Conservation (phyloP, 2,888 invertebrate genomes). For the Rhamnusium bicolor region DNA sequence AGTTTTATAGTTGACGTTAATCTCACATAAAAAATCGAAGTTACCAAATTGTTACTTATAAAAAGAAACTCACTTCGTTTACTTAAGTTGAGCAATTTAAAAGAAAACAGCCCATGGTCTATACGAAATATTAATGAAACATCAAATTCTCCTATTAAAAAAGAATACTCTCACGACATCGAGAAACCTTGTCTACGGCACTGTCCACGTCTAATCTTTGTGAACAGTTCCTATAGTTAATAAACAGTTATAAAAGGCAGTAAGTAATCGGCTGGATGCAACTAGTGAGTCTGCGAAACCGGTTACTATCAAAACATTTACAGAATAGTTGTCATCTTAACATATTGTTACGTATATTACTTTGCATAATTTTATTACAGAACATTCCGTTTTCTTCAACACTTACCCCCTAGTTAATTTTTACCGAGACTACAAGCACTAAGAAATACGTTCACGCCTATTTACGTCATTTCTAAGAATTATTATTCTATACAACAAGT, state of each 20-base stretch:
- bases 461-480: slow-evolving; percentile 5
- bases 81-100: too few relatives aligned
- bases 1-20: too few relatives aligned
- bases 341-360: slow-evolving; percentile 35
- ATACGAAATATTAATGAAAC: too few relatives aligned
- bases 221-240: slow-evolving; percentile 18
- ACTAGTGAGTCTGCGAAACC: slow-evolving; percentile 30
- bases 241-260: slow-evolving; percentile 25
- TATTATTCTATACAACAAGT: not conserved
- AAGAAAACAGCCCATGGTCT: too few relatives aligned
- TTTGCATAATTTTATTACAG: slow-evolving; percentile 29
- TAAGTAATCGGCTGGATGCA: slow-evolving; percentile 28
- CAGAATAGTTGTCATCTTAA: slow-evolving; percentile 35
- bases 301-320: slow-evolving; percentile 36
- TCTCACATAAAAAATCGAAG: too few relatives aligned
- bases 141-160: not conserved
- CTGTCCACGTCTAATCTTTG: slow-evolving; percentile 2
- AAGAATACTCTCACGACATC: not conserved
- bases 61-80: too few relatives aligned
- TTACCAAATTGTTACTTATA: too few relatives aligned
- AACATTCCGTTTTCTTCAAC: not conserved
- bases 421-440: not conserved
- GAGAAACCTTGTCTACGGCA: slow-evolving; percentile 7
- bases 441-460: not conserved
- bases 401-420: slow-evolving; percentile 1